These are phyloP conservation scores for Pelosia muscerda DNA, from an alignment of 2,888 invertebrate genomes.

Conservation along the genomic window DNA sequence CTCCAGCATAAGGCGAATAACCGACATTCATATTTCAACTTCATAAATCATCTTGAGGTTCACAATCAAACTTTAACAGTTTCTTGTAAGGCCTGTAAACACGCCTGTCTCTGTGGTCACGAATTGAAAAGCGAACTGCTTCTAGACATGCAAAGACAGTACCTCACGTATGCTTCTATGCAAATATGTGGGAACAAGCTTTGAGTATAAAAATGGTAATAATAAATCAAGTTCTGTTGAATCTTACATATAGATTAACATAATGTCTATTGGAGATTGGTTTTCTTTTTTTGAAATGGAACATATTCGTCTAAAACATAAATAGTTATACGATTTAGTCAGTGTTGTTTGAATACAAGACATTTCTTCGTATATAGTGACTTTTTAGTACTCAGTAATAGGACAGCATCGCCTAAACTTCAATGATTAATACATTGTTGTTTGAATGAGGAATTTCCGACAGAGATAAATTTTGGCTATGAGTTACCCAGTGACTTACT, in stretches of 20 bases:
- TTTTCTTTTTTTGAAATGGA: background rate
- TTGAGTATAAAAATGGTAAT: conserved; percentile 10
- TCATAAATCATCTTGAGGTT: conserved; percentile 48
- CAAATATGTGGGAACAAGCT: conserved; percentile 28
- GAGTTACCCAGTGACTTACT: conserved; percentile 1
- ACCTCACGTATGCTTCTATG: conserved; percentile 25
- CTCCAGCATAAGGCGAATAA: conserved; percentile 22
- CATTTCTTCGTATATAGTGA: background rate
- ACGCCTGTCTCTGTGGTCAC: conserved; percentile 75
- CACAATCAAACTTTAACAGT: conserved; percentile 74
- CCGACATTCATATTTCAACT: conserved; percentile 33
- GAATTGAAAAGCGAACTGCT: conserved; percentile 76
- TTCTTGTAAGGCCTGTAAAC: conserved; percentile 69
- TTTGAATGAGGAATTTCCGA: background rate
- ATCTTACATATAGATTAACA: background rate
- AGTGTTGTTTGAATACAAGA: background rate
- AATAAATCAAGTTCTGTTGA: conserved; percentile 20
- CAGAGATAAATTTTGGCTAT: background rate
- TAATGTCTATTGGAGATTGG: background rate
- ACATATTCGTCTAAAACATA: background rate
- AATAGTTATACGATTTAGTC: background rate
- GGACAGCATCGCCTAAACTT: background rate
- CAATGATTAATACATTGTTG: background rate
- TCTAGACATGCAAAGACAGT: conserved; percentile 68
- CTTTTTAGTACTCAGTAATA: background rate